A percentile compares a stretch with the other conserved stretches of the same genome.
phyloP scores from a whole-genome alignment of 2,113 vertebrate species.

The Epinephelus cyanopodus region DNA sequence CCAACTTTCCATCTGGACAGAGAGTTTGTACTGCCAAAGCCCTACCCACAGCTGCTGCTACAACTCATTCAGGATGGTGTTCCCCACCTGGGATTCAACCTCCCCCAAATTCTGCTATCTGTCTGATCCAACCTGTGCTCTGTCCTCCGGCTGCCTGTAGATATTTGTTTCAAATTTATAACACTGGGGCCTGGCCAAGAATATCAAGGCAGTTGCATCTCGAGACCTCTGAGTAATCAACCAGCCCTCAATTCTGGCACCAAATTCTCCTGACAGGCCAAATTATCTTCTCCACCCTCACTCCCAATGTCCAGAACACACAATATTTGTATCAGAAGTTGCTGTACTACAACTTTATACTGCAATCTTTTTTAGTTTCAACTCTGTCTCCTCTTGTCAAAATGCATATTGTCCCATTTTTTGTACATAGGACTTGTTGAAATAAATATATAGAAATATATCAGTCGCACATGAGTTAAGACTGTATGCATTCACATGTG shows the following conservation, averaged over 20 bases:
- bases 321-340: neutral
- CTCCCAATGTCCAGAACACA: neutral
- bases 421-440: neutral
- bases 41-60: neutral
- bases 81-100: neutral
- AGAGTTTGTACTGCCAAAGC: neutral
- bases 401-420: neutral
- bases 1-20: constrained; percentile 19
- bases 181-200: neutral
- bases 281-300: neutral
- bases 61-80: neutral
- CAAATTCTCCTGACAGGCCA: neutral
- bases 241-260: neutral
- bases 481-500: neutral
- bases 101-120: neutral
- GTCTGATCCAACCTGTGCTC: neutral
- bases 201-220: neutral
- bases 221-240: neutral
- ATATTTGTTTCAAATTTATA: neutral
- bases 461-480: neutral
- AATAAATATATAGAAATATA: neutral
- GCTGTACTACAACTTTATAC: neutral
- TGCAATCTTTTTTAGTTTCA: neutral
- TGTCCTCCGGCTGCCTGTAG: neutral
- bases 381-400: neutral